Conservation (phyloP, 1,140 invertebrate genomes). For the Caenorhabditis remanei region DNA sequence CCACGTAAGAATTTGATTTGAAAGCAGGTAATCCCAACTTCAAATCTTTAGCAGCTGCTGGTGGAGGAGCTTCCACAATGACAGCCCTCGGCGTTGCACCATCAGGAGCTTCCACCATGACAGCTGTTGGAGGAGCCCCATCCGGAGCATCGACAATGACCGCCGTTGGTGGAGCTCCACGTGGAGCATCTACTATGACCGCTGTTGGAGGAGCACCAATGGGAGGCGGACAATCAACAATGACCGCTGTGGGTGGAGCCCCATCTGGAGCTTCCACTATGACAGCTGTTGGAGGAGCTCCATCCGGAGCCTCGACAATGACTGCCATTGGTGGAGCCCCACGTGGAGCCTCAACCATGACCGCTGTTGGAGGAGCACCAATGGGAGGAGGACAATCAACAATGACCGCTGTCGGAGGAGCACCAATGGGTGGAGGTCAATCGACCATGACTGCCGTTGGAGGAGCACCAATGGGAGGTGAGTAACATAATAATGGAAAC, state of each 20-base stretch:
- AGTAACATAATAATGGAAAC: too few relatives aligned
- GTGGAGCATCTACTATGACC: background rate
- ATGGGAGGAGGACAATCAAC: background rate
- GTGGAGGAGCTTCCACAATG: constrained; percentile 7
- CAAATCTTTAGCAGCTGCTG: background rate
- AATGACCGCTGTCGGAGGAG: constrained; percentile 3
- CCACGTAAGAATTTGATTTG: background rate
- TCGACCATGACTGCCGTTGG: background rate
- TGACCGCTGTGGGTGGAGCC: background rate
- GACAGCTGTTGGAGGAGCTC: background rate
- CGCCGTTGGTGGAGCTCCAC: constrained; percentile 51
- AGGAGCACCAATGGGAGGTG: background rate
- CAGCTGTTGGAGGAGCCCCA: constrained; percentile 46
- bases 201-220: constrained; percentile 22
- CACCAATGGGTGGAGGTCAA: background rate
- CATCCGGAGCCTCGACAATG: constrained; percentile 42
- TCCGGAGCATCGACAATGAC: constrained; percentile 55
- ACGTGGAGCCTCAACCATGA: constrained; percentile 47
- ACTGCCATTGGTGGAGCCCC: constrained; percentile 59
- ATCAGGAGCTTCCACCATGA: constrained; percentile 58
- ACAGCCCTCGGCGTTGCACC: background rate
- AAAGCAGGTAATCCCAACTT: background rate
- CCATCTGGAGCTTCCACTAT: constrained; percentile 4
- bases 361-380: constrained; percentile 46
- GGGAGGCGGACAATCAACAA: background rate